Evolutionary conservation across 2,113 vertebrate genomes (phyloP).

Genomic region (Boleophthalmus pectinirostris): DNA sequence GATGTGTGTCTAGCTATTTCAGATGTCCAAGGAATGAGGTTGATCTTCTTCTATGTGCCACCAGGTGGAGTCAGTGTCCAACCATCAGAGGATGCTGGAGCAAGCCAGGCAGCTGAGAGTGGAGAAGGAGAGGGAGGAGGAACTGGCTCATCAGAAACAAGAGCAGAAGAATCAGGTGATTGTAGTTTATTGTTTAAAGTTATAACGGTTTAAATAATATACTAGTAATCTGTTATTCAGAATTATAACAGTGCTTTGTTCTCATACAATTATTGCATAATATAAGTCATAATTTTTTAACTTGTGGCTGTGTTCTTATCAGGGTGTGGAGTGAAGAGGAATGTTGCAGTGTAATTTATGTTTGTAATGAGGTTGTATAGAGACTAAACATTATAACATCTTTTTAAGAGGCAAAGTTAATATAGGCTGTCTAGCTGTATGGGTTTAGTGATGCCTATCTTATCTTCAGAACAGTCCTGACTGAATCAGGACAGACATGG

Average conservation of each 20-base stretch:
- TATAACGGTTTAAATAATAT: not conserved
- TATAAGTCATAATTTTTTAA: not conserved
- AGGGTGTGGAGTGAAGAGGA: not conserved
- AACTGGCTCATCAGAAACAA: constrained; percentile 90
- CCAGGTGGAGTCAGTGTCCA: constrained; percentile 97
- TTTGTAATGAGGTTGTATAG: not conserved
- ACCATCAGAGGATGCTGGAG: constrained; percentile 93
- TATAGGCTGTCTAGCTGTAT: not conserved
- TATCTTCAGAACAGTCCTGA: not conserved
- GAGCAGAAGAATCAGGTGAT: constrained; percentile 95
- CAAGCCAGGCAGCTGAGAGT: constrained; percentile 91
- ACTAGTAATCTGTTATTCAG: too few species aligned
- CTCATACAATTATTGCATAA: not conserved
- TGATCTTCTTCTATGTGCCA: constrained; percentile 50
- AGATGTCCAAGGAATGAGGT: not conserved
- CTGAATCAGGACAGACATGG: too few species aligned
- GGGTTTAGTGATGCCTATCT: not conserved
- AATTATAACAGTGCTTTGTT: too few species aligned
- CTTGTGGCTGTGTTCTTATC: not conserved
- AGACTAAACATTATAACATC: not conserved
- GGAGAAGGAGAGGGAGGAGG: constrained; percentile 93
- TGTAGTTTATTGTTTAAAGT: not conserved
- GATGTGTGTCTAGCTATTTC: constrained; percentile 37
- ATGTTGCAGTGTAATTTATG: not conserved
- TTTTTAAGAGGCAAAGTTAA: not conserved